A percentile compares a stretch with the other conserved stretches of the same genome.
Conservation (phyloP, 1,140 invertebrate genomes). For the Drosophila lini region DNA sequence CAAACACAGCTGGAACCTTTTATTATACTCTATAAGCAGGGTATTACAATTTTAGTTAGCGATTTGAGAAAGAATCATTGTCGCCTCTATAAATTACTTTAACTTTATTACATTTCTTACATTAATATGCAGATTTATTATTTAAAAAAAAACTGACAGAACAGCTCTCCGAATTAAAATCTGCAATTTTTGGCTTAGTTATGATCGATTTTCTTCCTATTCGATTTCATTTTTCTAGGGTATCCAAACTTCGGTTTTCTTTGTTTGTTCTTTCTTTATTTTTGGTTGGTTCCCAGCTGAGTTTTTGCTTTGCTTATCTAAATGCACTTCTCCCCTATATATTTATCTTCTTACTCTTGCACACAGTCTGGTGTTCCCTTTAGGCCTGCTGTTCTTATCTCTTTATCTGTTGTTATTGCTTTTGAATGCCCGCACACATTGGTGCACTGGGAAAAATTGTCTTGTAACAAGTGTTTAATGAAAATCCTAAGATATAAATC, state of each 20-base stretch:
- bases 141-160: no score
- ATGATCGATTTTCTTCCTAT: no score
- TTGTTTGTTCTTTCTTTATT: neutral
- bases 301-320: slow-evolving; percentile 64
- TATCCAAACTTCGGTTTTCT: neutral
- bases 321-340: slow-evolving; percentile 46
- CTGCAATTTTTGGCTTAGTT: no score
- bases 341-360: slow-evolving; percentile 4
- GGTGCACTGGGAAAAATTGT: slow-evolving; percentile 11
- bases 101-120: no score
- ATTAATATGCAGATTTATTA: no score
- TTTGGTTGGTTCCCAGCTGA: slow-evolving; percentile 50
- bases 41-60: neutral
- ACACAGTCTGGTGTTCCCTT: neutral
- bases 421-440: slow-evolving; percentile 45
- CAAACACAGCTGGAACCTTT: slow-evolving; percentile 64
- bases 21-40: neutral
- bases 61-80: neutral
- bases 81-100: no score
- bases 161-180: no score
- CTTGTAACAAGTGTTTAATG: no score
- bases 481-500: neutral
- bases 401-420: slow-evolving; percentile 25
- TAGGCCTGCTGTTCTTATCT: slow-evolving; percentile 35
- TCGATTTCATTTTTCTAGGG: no score